Evolutionary conservation across 1,140 invertebrate genomes (phyloP), one percentile per base, ranked within the genome.

Genomic region (Vanessa tameamea): DNA sequence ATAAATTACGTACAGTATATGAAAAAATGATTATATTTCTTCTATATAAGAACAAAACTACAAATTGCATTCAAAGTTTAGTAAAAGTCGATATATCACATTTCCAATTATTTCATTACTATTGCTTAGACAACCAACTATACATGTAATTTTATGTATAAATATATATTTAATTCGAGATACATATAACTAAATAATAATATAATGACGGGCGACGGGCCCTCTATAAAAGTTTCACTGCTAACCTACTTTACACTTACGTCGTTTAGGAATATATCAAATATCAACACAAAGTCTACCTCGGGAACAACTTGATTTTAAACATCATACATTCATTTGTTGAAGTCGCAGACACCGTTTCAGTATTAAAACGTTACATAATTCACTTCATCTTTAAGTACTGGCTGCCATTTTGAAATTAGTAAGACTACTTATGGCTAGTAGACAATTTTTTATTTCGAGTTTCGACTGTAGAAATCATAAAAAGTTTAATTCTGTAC

Each of bases 211-310:
- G 66, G 55, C 80, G 76, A 57, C 20, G 14, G 23, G 15, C 66
- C 73, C 55, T 69, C 69, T 53, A 53, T 73, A 78, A 76, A 79
- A 78, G 57, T 48, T 77, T 81, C 66, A 81, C 70, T 72, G 75
- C 82, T 88, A 86, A 78, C 75, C 86, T 88, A 89, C 79, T 86
- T 86, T 85, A 88, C 84, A 87, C 81, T 86, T 85, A 88, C 63
- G 68, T 69, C 64, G 55, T 83, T 85, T 87, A 89, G 87, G 87
- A 89, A 88, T 89, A 88, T 76, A 82, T 82, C 74, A 73, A 84
- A 80, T 82, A 84, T 85, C 79, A 83, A 86, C 83, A 81, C 81
- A 81, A 81, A 83, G 78, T 75, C 81, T 77, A 81, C 75, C 67
- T 76, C 68, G 78, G 79, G 78, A 82, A 82, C 80, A 76, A 78